These are phyloP conservation scores for Alloscopus bannaensis DNA, from an alignment of 2,888 invertebrate genomes.

Conservation along the genomic window DNA sequence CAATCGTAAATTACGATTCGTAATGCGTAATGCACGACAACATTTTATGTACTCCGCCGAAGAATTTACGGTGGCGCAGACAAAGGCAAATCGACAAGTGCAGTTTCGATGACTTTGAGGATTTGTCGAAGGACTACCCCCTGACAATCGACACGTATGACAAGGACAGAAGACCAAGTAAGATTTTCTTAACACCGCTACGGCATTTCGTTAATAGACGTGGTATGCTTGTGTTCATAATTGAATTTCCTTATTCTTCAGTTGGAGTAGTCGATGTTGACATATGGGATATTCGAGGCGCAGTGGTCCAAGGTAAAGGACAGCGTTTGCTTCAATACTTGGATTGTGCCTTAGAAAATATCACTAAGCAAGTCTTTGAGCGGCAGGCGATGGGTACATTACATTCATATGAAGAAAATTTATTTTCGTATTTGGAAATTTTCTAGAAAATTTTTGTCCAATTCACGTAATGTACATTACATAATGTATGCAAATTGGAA, in stretches of 20 bases:
- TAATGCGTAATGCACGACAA: neutral
- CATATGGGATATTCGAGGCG: constrained; percentile 29
- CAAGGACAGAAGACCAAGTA: constrained; percentile 21
- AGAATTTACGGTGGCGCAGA: constrained; percentile 39
- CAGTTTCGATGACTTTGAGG: constrained; percentile 19
- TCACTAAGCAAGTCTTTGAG: constrained; percentile 37
- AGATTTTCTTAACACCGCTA: neutral
- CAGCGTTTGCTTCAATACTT: constrained; percentile 26
- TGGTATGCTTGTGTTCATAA: neutral
- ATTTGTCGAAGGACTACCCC: constrained; percentile 23
- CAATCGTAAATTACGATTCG: neutral
- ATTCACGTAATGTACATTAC: too few species aligned
- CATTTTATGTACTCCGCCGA: neutral
- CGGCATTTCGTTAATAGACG: neutral
- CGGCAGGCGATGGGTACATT: constrained; percentile 1
- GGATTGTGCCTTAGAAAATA: constrained; percentile 29
- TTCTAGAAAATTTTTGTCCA: too few species aligned
- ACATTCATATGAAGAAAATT: too few species aligned
- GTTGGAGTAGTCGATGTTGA: constrained; percentile 25
- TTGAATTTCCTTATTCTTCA: neutral
- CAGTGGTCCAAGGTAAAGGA: constrained; percentile 9
- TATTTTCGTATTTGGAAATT: too few species aligned
- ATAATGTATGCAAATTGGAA: too few species aligned
- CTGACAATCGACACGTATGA: constrained; percentile 8
- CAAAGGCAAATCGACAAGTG: constrained; percentile 19